Conservation (phyloP, 1,140 invertebrate species). For the Apis cerana region DNA sequence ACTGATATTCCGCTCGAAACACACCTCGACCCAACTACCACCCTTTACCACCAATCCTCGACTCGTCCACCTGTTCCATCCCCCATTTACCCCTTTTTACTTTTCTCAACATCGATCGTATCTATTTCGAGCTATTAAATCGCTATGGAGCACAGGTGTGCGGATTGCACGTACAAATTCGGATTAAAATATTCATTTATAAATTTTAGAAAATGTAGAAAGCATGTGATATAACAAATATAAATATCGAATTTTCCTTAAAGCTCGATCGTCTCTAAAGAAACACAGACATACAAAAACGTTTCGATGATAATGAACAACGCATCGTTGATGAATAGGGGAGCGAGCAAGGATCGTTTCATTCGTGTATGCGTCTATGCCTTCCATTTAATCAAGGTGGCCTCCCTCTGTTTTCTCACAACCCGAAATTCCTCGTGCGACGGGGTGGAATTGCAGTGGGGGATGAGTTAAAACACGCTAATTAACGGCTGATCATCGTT, state of each 20-base stretch:
- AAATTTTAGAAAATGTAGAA: too few relatives aligned
- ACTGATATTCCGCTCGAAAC: background rate
- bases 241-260: too few relatives aligned
- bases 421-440: conserved; percentile 51
- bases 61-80: background rate
- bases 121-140: too few relatives aligned
- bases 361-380: conserved; percentile 41
- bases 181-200: too few relatives aligned
- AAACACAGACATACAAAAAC: conserved; percentile 9
- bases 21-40: conserved; percentile 9
- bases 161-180: too few relatives aligned
- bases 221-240: too few relatives aligned
- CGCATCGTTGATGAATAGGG: conserved; percentile 54
- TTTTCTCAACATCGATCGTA: too few relatives aligned
- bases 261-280: too few relatives aligned
- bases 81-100: background rate
- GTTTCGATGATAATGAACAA: conserved; percentile 56
- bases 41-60: background rate
- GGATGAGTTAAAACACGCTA: too few relatives aligned
- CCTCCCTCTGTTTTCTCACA: conserved; percentile 56
- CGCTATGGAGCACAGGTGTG: too few relatives aligned
- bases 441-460: too few relatives aligned
- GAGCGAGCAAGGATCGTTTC: conserved; percentile 33
- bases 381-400: conserved; percentile 4
- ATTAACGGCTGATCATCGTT: too few relatives aligned